Evolutionary conservation across 2,888 invertebrate genomes (phyloP).

Genomic region (Oxytorus armatus): DNA sequence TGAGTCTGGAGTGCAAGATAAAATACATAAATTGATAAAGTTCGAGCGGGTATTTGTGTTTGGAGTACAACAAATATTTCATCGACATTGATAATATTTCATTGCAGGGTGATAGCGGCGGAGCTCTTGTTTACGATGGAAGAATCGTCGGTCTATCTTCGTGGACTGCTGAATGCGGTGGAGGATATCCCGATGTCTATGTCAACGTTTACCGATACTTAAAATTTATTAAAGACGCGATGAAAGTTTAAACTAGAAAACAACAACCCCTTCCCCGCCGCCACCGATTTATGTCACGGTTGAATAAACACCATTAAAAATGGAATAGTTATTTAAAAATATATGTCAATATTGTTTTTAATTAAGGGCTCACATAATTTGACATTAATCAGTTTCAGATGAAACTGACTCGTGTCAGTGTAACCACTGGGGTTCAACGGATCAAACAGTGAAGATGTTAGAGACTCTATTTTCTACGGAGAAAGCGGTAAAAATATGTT

Average conservation of each 20-base stretch:
- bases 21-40: not conserved
- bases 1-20: not conserved
- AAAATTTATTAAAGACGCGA: conserved; percentile 50
- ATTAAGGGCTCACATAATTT: too few species aligned
- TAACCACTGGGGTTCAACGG: too few species aligned
- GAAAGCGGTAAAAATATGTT: too few species aligned
- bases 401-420: too few species aligned
- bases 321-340: too few species aligned
- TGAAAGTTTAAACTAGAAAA: not conserved
- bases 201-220: conserved; percentile 64
- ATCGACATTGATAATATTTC: not conserved
- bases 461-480: too few species aligned
- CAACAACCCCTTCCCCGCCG: not conserved
- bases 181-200: conserved; percentile 66
- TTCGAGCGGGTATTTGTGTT: too few species aligned
- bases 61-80: not conserved
- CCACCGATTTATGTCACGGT: too few species aligned
- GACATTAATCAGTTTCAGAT: too few species aligned
- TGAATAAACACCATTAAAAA: too few species aligned
- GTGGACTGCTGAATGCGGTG: conserved; percentile 60
- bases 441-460: too few species aligned
- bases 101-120: conserved; percentile 72
- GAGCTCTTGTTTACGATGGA: conserved; percentile 62
- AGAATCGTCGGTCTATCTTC: conserved; percentile 68
- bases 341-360: too few species aligned